Conservation (phyloP, 2,797 vertebrate genomes). For the Schizothorax lantsangensis region DNA sequence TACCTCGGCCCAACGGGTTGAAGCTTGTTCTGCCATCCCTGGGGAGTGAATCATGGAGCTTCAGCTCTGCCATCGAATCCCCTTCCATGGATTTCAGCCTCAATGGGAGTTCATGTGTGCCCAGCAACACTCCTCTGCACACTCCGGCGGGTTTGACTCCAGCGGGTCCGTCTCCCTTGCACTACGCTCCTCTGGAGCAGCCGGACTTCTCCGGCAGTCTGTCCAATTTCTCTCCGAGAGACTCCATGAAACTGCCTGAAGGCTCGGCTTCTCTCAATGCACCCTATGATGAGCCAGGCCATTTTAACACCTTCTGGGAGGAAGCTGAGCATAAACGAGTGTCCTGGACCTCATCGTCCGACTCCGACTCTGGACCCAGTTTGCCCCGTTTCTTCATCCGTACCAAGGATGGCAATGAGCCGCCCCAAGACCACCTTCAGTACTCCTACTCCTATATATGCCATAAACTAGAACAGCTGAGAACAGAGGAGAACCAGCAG, state of each 20-base stretch:
- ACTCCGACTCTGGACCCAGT: conserved; percentile 74
- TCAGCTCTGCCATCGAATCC: conserved; percentile 84
- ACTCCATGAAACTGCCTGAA: conserved; percentile 53
- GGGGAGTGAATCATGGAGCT: conserved; percentile 80
- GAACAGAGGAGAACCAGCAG: conserved; percentile 68
- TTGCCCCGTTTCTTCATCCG: conserved; percentile 81
- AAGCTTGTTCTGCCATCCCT: conserved; percentile 85
- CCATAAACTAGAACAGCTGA: conserved; percentile 87
- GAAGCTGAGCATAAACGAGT: conserved; percentile 72
- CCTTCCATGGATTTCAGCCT: conserved; percentile 81
- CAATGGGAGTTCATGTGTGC: conserved; percentile 85
- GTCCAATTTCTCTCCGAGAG: conserved; percentile 64
- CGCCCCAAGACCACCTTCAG: conserved; percentile 85
- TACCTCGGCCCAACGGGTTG: conserved; percentile 88
- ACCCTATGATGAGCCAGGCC: conserved; percentile 82
- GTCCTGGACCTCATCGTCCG: conserved; percentile 74
- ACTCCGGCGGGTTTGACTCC: conserved; percentile 87
- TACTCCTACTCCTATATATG: conserved; percentile 90
- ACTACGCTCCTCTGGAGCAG: conserved; percentile 74
- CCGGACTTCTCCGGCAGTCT: conserved; percentile 60
- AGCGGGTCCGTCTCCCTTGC: conserved; percentile 73
- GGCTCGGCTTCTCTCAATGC: conserved; percentile 74
- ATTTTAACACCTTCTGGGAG: conserved; percentile 91
- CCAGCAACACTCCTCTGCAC: conserved; percentile 89
- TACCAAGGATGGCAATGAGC: conserved; percentile 78